Conservation (phyloP, 2,797 vertebrate species). For the Kryptolebias ocellatus region DNA sequence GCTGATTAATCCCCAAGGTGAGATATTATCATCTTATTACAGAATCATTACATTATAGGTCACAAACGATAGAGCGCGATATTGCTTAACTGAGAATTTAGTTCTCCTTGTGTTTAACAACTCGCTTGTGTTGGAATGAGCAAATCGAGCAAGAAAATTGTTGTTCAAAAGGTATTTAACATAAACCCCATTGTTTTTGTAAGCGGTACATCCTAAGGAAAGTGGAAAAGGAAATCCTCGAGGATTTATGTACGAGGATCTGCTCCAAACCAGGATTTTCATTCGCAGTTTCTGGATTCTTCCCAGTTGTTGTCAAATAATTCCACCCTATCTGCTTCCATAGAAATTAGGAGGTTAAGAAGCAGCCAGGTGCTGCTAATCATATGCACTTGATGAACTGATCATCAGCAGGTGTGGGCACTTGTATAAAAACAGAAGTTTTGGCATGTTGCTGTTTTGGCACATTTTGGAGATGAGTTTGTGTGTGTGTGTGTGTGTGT, state of each 20-base stretch:
- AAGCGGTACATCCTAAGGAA: background rate
- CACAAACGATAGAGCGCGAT: constrained; percentile 21
- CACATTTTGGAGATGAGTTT: background rate
- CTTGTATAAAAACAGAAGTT: background rate
- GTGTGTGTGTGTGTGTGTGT: background rate
- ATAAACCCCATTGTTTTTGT: background rate
- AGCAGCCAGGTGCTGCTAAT: background rate
- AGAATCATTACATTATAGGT: constrained; percentile 19
- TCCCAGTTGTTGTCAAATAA: background rate
- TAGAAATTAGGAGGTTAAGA: background rate
- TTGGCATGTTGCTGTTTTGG: background rate
- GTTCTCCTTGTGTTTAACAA: constrained; percentile 1
- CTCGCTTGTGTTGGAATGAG: background rate
- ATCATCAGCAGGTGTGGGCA: constrained; percentile 3
- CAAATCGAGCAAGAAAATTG: background rate
- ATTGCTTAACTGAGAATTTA: background rate
- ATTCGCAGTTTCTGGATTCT: too few relatives aligned
- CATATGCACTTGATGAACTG: constrained; percentile 1
- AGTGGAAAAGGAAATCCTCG: too few relatives aligned
- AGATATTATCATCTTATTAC: constrained; percentile 19
- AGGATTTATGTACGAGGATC: too few relatives aligned
- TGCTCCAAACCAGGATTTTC: too few relatives aligned
- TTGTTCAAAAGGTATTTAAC: too few relatives aligned
- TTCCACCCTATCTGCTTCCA: background rate
- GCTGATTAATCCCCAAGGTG: constrained; percentile 48